Evolutionary conservation across 64 coral and sea anemone genomes (phyloP), one percentile per base, ranked within the genome.

Genomic region (Astreopora myriophthalma): DNA sequence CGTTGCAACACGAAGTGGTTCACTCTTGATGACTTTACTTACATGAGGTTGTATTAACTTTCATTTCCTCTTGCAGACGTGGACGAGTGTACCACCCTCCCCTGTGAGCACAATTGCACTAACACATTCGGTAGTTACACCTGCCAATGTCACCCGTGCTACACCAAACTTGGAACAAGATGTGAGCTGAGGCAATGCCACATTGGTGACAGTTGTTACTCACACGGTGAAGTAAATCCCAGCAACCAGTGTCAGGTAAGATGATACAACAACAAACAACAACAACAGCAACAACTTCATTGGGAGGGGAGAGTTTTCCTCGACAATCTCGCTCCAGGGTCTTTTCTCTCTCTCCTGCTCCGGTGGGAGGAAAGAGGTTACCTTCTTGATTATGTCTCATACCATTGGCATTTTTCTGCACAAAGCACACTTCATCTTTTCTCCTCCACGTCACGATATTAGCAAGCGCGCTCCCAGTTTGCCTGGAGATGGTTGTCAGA

Each of bases 71-170:
- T 74, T 81, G 79, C 63, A 97, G 95, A 97, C 65, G 80, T 97
- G 8, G 40, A 97, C 32, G 95, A 97, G 48, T 97, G 95, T 26
- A 3, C 14, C 8, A 62, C 0, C 8, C 25, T 40, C 13, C 95
- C 95, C 16, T 97, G 91, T 31, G 87, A 93, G 19, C 95, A 97
- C 52, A 97, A 5, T 0, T 97, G 95, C 67, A 78, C 82, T 23
- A 97, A 97, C 55, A 90, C 92, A 3, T 69, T 76, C 12, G 95
- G 95, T 6, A 97, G 95, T 19, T 97, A 79, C 74, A 97, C 95
- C 0, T 97, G 95, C 70, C 70, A 63, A 12, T 97, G 95, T 24
- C 17, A 94, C 39, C 6, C 80, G 0, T 97, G 95, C 66, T 97
- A 97, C 92, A 94, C 91, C 7, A 97, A 97, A 79, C 17, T 84